Evolutionary conservation across 2,797 vertebrate genomes (phyloP).

Genomic region (Melanotaenia boesemani): DNA sequence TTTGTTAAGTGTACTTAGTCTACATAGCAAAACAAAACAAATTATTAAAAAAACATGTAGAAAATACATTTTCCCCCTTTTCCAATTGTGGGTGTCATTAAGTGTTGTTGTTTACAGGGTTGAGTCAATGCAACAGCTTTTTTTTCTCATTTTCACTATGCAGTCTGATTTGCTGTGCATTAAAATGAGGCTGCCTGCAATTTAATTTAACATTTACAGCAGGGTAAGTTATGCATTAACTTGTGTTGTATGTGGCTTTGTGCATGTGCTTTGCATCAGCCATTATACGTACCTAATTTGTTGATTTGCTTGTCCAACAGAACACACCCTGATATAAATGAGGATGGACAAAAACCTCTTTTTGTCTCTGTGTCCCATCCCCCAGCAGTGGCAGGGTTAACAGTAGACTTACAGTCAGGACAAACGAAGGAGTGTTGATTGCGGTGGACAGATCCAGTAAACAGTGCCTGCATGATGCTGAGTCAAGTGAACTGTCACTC

Average conservation of each 20-base stretch:
- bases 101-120: not conserved
- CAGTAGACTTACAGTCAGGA: conserved; percentile 50
- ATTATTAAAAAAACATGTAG: no score
- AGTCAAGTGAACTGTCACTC: conserved; percentile 77
- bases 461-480: conserved; percentile 70
- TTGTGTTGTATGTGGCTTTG: conserved; percentile 6
- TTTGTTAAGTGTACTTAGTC: no score
- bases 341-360: conserved; percentile 44
- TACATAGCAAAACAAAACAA: no score
- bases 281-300: conserved; percentile 10
- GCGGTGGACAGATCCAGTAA: conserved; percentile 77
- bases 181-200: conserved; percentile 9
- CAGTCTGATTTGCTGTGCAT: conserved; percentile 21
- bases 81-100: not conserved
- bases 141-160: not conserved
- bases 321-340: conserved; percentile 44
- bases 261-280: conserved; percentile 3
- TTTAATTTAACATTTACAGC: conserved; percentile 30
- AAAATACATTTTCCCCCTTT: no score
- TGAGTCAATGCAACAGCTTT: not conserved
- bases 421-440: conserved; percentile 69
- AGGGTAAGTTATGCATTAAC: conserved; percentile 28
- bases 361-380: not conserved
- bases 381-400: conserved; percentile 50
- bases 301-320: conserved; percentile 20